A percentile compares a stretch with the other conserved stretches of the same genome.
Conservation (phyloP, 2,888 invertebrate genomes). For the Agapostemon virescens region DNA sequence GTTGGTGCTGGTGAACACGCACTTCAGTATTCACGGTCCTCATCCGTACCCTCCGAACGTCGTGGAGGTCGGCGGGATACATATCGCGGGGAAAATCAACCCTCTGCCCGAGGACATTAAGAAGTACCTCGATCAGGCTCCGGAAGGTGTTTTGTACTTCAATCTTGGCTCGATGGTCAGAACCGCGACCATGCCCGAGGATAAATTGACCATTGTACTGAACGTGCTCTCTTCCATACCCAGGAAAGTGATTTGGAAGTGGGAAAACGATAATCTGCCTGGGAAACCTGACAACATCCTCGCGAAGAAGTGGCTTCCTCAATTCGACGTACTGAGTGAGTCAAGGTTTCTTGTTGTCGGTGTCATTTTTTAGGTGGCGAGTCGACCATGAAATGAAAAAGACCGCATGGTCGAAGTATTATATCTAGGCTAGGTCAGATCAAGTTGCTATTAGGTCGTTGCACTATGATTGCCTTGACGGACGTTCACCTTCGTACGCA, state of each 20-base stretch:
- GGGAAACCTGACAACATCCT: conserved; percentile 85
- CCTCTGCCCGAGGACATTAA: conserved; percentile 83
- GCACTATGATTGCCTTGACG: not conserved
- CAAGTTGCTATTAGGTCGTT: not conserved
- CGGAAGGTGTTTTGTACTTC: conserved; percentile 87
- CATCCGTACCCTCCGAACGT: conserved; percentile 83
- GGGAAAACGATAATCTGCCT: conserved; percentile 80
- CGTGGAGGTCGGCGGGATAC: conserved; percentile 80
- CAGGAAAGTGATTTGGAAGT: conserved; percentile 88
- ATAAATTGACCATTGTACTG: conserved; percentile 83
- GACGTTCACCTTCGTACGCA: not conserved
- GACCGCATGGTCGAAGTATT: not conserved
- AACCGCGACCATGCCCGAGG: conserved; percentile 84
- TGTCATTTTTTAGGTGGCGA: not conserved
- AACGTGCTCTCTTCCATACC: conserved; percentile 84
- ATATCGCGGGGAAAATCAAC: conserved; percentile 73
- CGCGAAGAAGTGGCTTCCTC: conserved; percentile 87
- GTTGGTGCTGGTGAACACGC: conserved; percentile 84
- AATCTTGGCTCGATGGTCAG: conserved; percentile 90
- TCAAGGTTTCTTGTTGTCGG: conserved; percentile 64
- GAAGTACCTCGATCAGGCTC: conserved; percentile 85
- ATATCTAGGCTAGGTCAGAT: not conserved
- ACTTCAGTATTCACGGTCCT: conserved; percentile 83
- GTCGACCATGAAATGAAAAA: not conserved
- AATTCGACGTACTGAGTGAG: conserved; percentile 90